These are phyloP conservation scores for Pempheris klunzingeri DNA, from an alignment of 2,797 vertebrate genomes.

Conservation along the genomic window DNA sequence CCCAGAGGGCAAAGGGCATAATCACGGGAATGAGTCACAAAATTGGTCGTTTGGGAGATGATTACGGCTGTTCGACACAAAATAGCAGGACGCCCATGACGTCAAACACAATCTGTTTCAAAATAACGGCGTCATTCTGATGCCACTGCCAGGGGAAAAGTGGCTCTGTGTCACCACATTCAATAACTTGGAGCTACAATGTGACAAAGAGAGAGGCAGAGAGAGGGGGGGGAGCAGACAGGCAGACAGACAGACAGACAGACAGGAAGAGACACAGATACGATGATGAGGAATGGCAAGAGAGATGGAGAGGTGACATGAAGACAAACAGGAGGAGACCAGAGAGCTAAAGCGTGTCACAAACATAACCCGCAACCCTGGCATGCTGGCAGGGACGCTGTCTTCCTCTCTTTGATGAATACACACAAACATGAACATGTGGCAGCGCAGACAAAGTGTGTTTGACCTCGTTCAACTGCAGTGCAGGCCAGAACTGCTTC, in stretches of 20 bases:
- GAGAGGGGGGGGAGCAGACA: not conserved
- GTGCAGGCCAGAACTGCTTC: not conserved
- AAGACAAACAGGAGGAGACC: conserved; percentile 21
- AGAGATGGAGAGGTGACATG: conserved; percentile 18
- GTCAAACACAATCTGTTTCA: conserved; percentile 56
- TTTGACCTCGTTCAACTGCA: conserved; percentile 34
- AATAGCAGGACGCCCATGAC: conserved; percentile 55
- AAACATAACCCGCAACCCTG: not conserved
- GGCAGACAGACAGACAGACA: conserved; percentile 15
- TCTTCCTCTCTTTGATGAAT: conserved; percentile 2
- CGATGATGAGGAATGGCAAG: not conserved
- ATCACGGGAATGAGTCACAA: conserved; percentile 51
- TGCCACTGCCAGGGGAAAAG: conserved; percentile 17
- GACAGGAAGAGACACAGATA: not conserved
- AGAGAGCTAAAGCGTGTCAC: conserved; percentile 15
- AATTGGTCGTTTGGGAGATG: conserved; percentile 50
- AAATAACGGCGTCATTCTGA: conserved; percentile 41
- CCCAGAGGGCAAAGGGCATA: conserved; percentile 18
- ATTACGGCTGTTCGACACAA: conserved; percentile 34
- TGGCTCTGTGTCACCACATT: conserved; percentile 25
- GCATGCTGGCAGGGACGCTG: not conserved
- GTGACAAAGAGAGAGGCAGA: conserved; percentile 30
- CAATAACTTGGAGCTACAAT: conserved; percentile 30
- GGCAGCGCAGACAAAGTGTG: not conserved
- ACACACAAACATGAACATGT: conserved; percentile 7